Evolutionary conservation across 2,888 invertebrate genomes (phyloP), one percentile per base, ranked within the genome.

Genomic region (Amiota minor): DNA sequence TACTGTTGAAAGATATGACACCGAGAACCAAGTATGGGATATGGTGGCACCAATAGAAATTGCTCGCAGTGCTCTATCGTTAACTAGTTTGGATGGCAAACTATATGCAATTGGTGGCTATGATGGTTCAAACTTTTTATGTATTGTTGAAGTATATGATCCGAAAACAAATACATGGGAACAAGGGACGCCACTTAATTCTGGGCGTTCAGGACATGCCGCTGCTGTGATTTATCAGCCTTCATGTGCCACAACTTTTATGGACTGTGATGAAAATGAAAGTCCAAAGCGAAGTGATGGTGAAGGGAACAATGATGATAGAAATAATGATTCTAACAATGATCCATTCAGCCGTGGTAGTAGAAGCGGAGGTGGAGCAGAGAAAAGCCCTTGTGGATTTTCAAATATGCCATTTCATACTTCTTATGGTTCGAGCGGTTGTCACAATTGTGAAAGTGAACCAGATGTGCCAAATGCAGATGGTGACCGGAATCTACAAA

Each of bases 101-200:
- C 92, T 98, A 2, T 97, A 96, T 88, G 97, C 97, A 6, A 94
- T 97, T 91, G 97, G 97, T 72, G 97, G 97, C 1, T 98, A 96
- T 90, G 96, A 97, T 90, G 97, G 97, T 71, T 92, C 92, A 53
- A 93, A 94, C 74, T 97, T 98, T 90, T 91, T 97, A 59, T 93
- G 94, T 76, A 94, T 95, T 69, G 97, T 97, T 20, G 97, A 98
- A 90, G 94, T 96, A 73, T 98, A 96, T 89, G 95, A 97, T 88
- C 96, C 96, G 6, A 90, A 91, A 2, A 91, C 91, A 61, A 93
- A 97, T 89, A 88, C 90, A 18, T 98, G 98, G 98, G 91, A 92
- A 76, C 91, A 92, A 77, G 95, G 96, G 55, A 92, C 94, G 9
- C 92, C 94, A 8, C 92, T 98, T 86, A 93, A 95, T 20, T 95